Base-by-base conservation (phyloP, 2,797 vertebrate species). In the Ambastaia sidthimunki region DNA sequence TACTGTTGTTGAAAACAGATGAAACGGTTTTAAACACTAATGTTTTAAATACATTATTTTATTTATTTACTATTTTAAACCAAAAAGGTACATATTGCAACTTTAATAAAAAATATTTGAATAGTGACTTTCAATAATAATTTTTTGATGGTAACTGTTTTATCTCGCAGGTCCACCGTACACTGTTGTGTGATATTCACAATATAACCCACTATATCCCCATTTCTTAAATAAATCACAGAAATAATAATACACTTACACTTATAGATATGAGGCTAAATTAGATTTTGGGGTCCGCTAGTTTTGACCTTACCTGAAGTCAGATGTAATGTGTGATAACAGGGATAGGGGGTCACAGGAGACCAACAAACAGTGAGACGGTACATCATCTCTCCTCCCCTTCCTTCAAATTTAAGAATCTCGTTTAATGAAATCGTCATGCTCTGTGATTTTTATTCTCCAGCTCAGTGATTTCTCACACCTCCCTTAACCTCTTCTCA, bases 361-460 rank as follows among this genome's bases (percentile, higher is more conserved):
- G 48, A 76, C 31, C 34, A 16, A 63, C 63, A 19, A 76, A 28
- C 18, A 57, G 63, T 28, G 57, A 78, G 76, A 65, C 68, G 1
- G 76, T 71, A 71, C 57, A 63, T 78, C 68, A 78, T 71, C 57
- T 71, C 31, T 11, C 66, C 66, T 78, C 47, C 59, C 19, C 0
- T 63, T 44, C 76, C 76, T 71, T 63, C 50, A 74, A 77, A 70
- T 47, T 77, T 82, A 78, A 76, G 80, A 44, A 52, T 50, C 47
- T 25, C 44, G 69, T 44, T 80, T 60, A 85, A 71, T 54, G 28
- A 47, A 73, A 41, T 57, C 23, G 28, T 81, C 65, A 81, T 75
- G 70, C 63, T 74, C 44, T 78, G 55, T 78, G 47, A 50, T 44
- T 83, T 3, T 81, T 54, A 52, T 62, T 75, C 79, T 75, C 19